A percentile compares a stretch with the other conserved stretches of the same genome.
Evolutionary conservation across 2,797 vertebrate genomes (phyloP).

Genomic region (Hydrocynus forskahlii): DNA sequence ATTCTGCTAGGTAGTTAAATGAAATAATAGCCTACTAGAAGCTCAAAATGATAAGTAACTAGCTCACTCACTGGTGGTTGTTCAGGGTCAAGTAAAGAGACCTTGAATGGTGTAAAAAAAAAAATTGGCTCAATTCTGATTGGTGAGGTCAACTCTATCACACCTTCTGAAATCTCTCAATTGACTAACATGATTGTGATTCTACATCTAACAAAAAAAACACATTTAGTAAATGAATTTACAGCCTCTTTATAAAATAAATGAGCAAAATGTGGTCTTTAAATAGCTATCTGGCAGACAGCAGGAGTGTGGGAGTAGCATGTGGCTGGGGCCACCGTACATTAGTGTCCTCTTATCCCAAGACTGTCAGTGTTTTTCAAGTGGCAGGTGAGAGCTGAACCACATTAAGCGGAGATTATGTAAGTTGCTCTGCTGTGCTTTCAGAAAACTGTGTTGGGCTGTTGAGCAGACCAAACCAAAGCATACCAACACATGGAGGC

Average conservation of each 20-base stretch:
- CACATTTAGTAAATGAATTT: neutral
- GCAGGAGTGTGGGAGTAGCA: slow-evolving; percentile 35
- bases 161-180: neutral
- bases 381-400: slow-evolving; percentile 22
- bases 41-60: neutral
- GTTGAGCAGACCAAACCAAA: slow-evolving; percentile 38
- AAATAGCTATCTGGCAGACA: slow-evolving; percentile 1
- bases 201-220: neutral
- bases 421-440: slow-evolving; percentile 36
- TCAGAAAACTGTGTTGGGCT: slow-evolving; percentile 33
- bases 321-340: slow-evolving; percentile 7
- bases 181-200: neutral
- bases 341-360: slow-evolving; percentile 30
- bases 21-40: neutral
- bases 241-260: neutral
- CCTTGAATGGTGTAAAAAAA: neutral
- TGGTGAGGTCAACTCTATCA: neutral
- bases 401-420: slow-evolving; percentile 46
- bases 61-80: too few relatives aligned
- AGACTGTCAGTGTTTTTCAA: slow-evolving; percentile 36
- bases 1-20: neutral
- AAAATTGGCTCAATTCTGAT: neutral
- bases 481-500: slow-evolving; percentile 12
- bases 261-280: neutral
- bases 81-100: too few relatives aligned